Conservation (phyloP, 2,797 vertebrate genomes). For the Bryconaethiops microstoma region DNA sequence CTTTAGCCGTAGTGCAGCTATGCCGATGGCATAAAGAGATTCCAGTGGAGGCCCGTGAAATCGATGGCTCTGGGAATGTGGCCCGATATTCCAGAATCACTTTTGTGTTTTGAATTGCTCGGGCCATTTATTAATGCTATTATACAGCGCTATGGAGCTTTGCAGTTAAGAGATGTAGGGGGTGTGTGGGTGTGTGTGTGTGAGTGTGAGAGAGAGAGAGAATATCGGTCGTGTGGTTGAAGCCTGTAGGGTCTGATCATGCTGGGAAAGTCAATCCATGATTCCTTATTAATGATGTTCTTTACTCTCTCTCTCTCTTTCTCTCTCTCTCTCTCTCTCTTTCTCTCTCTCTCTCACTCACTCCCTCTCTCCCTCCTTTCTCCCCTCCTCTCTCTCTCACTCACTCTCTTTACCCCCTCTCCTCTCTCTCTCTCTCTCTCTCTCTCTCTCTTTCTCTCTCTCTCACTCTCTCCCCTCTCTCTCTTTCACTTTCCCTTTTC, state of each 20-base stretch:
- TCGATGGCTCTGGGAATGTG: not conserved
- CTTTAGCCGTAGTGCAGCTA: not conserved
- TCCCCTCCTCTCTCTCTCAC: not conserved
- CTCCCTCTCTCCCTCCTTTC: not conserved
- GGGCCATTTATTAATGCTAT: not conserved
- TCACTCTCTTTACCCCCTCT: not conserved
- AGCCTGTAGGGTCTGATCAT: not conserved
- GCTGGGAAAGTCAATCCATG: not conserved
- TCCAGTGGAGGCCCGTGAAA: not conserved
- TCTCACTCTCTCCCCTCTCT: not conserved
- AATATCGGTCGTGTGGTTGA: not conserved
- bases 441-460: not conserved
- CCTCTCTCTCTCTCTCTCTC: not conserved
- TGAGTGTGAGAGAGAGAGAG: not conserved
- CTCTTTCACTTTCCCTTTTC: not conserved
- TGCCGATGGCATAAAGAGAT: not conserved
- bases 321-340: not conserved
- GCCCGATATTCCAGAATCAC: not conserved
- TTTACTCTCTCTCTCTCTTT: not conserved
- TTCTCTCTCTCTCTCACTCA: not conserved
- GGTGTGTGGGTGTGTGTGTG: not conserved
- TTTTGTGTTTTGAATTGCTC: not conserved
- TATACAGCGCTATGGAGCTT: not conserved
- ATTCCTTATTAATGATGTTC: constrained; percentile 6
- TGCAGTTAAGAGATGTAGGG: not conserved